These are phyloP conservation scores for Urocolius indicus DNA, from an alignment of 2,113 vertebrate genomes.

Conservation along the genomic window DNA sequence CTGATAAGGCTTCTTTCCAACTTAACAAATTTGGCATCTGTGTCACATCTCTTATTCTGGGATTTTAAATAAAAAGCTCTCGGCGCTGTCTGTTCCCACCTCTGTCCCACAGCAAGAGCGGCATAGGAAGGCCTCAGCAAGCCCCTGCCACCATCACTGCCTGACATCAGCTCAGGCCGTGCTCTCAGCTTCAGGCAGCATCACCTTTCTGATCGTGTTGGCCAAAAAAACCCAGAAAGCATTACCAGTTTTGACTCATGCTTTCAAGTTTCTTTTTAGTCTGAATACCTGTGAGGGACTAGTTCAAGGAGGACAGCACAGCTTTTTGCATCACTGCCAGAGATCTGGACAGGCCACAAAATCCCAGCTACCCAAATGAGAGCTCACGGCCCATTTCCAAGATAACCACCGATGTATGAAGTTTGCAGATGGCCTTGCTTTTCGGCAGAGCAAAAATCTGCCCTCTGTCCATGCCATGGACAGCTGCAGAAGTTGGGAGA, in stretches of 20 bases:
- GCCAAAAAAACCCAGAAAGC: not conserved
- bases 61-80: not conserved
- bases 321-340: not conserved
- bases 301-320: not conserved
- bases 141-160: accelerated
- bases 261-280: not conserved
- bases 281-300: not conserved
- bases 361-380: not conserved
- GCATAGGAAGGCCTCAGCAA: accelerated
- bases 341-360: not conserved
- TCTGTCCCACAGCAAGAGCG: accelerated
- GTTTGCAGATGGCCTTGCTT: not conserved
- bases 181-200: not conserved
- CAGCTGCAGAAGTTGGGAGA: not conserved
- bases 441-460: not conserved
- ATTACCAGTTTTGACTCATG: not conserved
- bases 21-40: not conserved
- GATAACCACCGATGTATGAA: accelerated
- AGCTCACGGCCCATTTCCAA: not conserved
- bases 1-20: not conserved
- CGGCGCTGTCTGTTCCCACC: not conserved
- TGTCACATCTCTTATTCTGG: not conserved
- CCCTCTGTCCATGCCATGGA: not conserved
- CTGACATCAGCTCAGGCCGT: accelerated
- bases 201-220: not conserved